phyloP scores from a whole-genome alignment of 2,888 invertebrate species.

The Fragum sueziense region DNA sequence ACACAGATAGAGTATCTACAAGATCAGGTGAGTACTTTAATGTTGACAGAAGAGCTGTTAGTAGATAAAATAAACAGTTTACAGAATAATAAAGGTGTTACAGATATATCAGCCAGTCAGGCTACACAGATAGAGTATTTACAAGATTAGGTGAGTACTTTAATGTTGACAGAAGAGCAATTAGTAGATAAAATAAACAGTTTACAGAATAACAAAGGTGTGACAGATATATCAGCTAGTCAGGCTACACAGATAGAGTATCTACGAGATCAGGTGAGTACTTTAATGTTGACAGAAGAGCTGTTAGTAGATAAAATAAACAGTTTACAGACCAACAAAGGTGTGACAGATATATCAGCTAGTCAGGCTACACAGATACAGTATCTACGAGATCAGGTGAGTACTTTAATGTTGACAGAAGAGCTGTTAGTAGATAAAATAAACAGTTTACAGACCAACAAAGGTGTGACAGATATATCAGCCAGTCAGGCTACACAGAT shows the following conservation, averaged over 20 bases:
- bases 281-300: constrained; percentile 61
- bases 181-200: constrained; percentile 91
- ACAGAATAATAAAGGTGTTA: constrained; percentile 88
- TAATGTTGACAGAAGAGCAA: no score
- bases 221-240: constrained; percentile 88
- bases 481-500: constrained; percentile 94
- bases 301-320: constrained; percentile 91
- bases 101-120: constrained; percentile 90
- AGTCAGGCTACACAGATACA: constrained; percentile 94
- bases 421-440: constrained; percentile 89
- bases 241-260: constrained; percentile 94
- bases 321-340: constrained; percentile 91
- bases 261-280: constrained; percentile 91
- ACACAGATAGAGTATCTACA: constrained; percentile 93
- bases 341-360: constrained; percentile 86
- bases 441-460: constrained; percentile 91
- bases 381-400: constrained; percentile 92
- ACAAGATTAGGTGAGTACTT: constrained; percentile 91
- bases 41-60: constrained; percentile 85
- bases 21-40: constrained; percentile 91
- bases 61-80: constrained; percentile 91
- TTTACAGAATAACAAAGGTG: constrained; percentile 90
- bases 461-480: constrained; percentile 86
- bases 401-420: no score
- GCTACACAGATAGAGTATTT: constrained; percentile 94